A percentile compares a stretch with the other conserved stretches of the same genome.
These are phyloP conservation scores for Halocynthia roretzi DNA, from an alignment of 23 tunicate species.

Conservation along the genomic window DNA sequence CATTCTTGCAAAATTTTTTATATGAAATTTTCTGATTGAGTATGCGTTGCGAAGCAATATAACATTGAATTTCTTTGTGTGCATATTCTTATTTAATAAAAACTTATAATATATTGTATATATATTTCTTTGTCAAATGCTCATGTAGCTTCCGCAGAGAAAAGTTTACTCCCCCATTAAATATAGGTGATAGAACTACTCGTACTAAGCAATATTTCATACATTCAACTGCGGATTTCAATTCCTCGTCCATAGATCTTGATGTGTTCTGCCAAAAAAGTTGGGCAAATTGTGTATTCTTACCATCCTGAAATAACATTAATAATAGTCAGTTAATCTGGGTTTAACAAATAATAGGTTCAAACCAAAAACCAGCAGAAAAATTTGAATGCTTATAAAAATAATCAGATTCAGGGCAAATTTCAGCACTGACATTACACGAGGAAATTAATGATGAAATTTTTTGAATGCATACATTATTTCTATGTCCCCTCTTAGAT, in stretches of 20 bases:
- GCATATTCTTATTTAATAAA: no score
- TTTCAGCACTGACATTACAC: background rate
- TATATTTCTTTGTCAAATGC: background rate
- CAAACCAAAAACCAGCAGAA: no score
- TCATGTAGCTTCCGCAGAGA: background rate
- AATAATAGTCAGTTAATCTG: background rate
- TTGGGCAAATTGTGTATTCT: constrained; percentile 38
- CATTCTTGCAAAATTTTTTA: background rate
- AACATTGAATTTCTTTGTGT: no score
- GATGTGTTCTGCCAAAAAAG: constrained; percentile 58
- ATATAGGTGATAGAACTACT: background rate
- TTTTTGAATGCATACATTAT: no score
- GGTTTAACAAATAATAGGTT: no score
- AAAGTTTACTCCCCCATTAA: no score
- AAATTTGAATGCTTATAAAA: no score
- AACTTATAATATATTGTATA: background rate
- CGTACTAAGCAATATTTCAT: background rate
- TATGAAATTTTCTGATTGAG: background rate
- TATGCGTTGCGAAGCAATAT: no score
- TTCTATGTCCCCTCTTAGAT: no score
- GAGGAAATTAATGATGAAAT: background rate
- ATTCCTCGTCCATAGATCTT: constrained; percentile 25
- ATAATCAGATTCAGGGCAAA: no score
- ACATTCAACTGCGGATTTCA: constrained; percentile 16
- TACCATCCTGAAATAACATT: constrained; percentile 29